Evolutionary conservation across 1,140 invertebrate species (phyloP), one percentile per base, ranked within the genome.

Genomic region (Drosophila albomicans): DNA sequence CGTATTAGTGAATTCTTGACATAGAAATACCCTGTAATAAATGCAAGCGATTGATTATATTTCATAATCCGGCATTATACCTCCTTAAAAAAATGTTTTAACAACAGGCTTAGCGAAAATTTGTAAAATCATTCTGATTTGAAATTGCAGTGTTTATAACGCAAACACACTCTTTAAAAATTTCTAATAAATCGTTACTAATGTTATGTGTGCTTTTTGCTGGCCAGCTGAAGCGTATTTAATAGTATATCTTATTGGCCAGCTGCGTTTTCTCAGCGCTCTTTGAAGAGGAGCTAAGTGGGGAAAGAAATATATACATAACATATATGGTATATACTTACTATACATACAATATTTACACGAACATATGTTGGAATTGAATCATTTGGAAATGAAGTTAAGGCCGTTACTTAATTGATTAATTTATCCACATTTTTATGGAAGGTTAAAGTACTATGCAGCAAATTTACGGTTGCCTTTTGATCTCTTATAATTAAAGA

Each of bases 371-470:
- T 32, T 58, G 56, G 46, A 65, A 71, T 57, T 28, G 32, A 66
- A 56, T 56, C 49, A 48, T 48, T 30, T 48, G 45, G 49, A 48
- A 41, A 15, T 30, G 10, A 38, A 58, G 65, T 49, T 38, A 52
- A 28, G 32, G 25, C 7, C 35, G 15, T 32, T 48, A 59, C 59
- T 59, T 73, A 67, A 73, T 73, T 52, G 48, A 73, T 73, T 72
- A 52, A 52, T 59, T 66, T 45, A n/a, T 30, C 5, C 41, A 30
- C 30, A 71, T 61, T 51, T 61, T n/a, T 52, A 15, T 20, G 25
- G 25, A 11, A 49, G n/a, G 28, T 46, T 58, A 48, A 58, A 10
- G 35, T 10, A 8, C 43, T 46, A 11, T 13, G 35, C 15, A 41
- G 10, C 48, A 3, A 11, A 49, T 16, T 35, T 35, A 20, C 41